Evolutionary conservation across 2,888 invertebrate genomes (phyloP).

Genomic region (Acronicta aceris): DNA sequence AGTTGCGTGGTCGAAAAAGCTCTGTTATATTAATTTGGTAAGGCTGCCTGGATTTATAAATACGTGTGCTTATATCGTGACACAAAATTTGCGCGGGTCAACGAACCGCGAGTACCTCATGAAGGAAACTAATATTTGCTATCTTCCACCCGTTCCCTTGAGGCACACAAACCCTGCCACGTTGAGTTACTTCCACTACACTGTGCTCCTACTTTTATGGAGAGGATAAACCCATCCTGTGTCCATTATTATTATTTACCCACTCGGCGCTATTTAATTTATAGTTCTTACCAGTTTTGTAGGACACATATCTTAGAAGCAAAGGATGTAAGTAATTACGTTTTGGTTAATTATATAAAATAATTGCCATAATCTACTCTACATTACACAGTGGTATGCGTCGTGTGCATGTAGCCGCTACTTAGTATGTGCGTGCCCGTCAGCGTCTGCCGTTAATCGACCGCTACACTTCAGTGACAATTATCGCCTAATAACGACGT

Average conservation of each 20-base stretch:
- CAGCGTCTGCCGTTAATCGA: constrained; percentile 84
- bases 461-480: constrained; percentile 83
- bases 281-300: not conserved
- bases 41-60: constrained; percentile 64
- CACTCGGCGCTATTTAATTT: constrained; percentile 21
- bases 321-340: not conserved
- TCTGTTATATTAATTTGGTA: constrained; percentile 39
- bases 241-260: constrained; percentile 48
- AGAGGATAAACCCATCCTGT: constrained; percentile 45
- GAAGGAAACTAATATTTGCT: constrained; percentile 85
- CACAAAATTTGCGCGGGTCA: constrained; percentile 83
- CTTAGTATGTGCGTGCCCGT: constrained; percentile 75
- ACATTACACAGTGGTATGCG: constrained; percentile 59
- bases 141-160: constrained; percentile 81
- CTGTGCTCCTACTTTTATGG: constrained; percentile 65
- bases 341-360: constrained; percentile 28
- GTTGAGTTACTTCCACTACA: constrained; percentile 79
- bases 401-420: constrained; percentile 62
- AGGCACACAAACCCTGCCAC: constrained; percentile 77
- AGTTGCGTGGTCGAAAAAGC: constrained; percentile 16
- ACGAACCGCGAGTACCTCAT: constrained; percentile 80
- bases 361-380: constrained; percentile 50
- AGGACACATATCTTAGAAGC: not conserved
- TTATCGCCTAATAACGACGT: constrained; percentile 86
- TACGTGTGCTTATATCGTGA: constrained; percentile 57